phyloP scores from a whole-genome alignment of 2,797 vertebrate genomes.

The Poeciliopsis turneri region DNA sequence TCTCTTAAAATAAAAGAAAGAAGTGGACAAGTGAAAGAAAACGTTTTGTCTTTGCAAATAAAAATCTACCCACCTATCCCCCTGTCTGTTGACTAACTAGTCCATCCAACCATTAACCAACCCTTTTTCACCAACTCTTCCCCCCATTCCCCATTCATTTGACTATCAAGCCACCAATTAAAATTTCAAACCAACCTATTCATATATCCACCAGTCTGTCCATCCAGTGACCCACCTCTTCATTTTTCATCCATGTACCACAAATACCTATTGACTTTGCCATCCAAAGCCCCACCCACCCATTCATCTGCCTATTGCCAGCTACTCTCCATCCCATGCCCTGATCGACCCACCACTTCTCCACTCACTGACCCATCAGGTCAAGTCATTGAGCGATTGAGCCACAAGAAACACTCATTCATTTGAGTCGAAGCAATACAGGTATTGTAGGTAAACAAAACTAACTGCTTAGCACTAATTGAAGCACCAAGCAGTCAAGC shows the following conservation, averaged over 20 bases:
- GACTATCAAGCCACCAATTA: neutral
- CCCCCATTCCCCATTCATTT: neutral
- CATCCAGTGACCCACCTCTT: neutral
- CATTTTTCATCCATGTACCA: too few species aligned
- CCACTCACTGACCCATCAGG: neutral
- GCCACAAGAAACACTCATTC: neutral
- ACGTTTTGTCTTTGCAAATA: neutral
- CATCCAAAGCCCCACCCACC: neutral
- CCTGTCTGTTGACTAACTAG: neutral
- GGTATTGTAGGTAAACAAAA: neutral
- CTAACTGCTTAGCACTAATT: neutral
- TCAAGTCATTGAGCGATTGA: neutral
- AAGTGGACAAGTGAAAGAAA: neutral
- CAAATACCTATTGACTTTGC: neutral
- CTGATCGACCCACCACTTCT: neutral
- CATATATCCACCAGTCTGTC: neutral
- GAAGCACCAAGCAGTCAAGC: neutral
- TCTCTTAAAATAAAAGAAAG: neutral
- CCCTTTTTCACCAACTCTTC: neutral
- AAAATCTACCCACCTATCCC: neutral
- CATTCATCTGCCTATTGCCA: neutral
- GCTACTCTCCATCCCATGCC: neutral
- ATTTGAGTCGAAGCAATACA: neutral
- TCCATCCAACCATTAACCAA: neutral
- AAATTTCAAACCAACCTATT: neutral